phyloP scores from a whole-genome alignment of 2,888 invertebrate species.

The Oligia latruncula region DNA sequence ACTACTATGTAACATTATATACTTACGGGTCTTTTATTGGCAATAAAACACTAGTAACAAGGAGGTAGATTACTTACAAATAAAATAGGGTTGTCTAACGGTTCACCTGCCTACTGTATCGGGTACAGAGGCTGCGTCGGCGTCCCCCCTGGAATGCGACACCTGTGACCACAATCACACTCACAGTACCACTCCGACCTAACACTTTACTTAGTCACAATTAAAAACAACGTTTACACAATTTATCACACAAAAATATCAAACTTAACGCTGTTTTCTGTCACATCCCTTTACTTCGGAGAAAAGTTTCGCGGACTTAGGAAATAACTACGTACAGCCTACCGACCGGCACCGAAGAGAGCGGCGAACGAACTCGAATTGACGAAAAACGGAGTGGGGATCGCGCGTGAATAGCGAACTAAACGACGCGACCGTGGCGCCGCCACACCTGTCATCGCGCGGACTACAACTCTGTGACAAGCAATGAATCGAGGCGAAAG shows the following conservation, averaged over 20 bases:
- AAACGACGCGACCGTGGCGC: slow-evolving; percentile 72
- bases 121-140: slow-evolving; percentile 84
- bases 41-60: background rate
- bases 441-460: slow-evolving; percentile 80
- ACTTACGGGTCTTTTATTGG: background rate
- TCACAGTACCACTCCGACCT: slow-evolving; percentile 76
- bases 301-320: slow-evolving; percentile 84
- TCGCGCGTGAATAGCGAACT: slow-evolving; percentile 63
- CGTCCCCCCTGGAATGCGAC: slow-evolving; percentile 87
- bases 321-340: slow-evolving; percentile 56
- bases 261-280: slow-evolving; percentile 57
- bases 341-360: slow-evolving; percentile 70
- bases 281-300: slow-evolving; percentile 72
- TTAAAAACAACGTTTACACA: slow-evolving; percentile 62
- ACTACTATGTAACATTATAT: background rate
- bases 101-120: slow-evolving; percentile 83
- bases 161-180: slow-evolving; percentile 85
- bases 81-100: slow-evolving; percentile 76
- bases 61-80: slow-evolving; percentile 68
- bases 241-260: slow-evolving; percentile 51
- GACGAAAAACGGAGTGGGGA: slow-evolving; percentile 70
- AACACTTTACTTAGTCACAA: slow-evolving; percentile 69
- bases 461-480: slow-evolving; percentile 48
- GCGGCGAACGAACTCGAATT: slow-evolving; percentile 82
- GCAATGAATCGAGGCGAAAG: slow-evolving; percentile 70